Evolutionary conservation across 2,797 vertebrate genomes (phyloP).

Genomic region (Etheostoma perlongum): DNA sequence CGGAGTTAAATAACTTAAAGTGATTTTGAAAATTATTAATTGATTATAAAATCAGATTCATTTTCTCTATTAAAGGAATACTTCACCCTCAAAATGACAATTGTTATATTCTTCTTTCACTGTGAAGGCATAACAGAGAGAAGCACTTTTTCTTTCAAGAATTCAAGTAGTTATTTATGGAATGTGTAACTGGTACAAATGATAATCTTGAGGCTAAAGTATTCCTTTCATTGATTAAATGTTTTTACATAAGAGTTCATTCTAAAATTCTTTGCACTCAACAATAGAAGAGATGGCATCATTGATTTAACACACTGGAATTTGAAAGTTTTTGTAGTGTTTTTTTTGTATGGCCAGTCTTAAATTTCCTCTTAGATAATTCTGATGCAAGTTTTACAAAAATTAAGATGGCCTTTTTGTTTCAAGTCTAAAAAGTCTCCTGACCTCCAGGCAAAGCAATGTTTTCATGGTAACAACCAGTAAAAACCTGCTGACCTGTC

Average conservation of each 20-base stretch:
- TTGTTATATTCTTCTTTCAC: too few relatives aligned
- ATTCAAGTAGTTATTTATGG: too few relatives aligned
- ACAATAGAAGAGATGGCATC: neutral
- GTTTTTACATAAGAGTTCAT: neutral
- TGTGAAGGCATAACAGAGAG: too few relatives aligned
- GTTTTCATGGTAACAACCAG: constrained; percentile 2
- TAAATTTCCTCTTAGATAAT: neutral
- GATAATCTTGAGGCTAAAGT: too few relatives aligned
- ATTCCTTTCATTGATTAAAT: neutral
- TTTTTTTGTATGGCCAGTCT: neutral
- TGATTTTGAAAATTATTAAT: neutral
- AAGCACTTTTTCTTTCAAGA: too few relatives aligned
- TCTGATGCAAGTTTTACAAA: neutral
- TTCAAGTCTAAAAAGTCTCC: neutral
- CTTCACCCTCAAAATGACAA: too few relatives aligned
- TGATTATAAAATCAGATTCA: neutral
- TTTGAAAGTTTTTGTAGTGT: neutral
- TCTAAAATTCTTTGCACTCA: neutral
- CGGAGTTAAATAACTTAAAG: neutral
- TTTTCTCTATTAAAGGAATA: neutral
- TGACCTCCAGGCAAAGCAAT: neutral
- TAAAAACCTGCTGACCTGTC: neutral
- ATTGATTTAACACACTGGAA: neutral
- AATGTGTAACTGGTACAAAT: too few relatives aligned
- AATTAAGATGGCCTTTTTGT: neutral